Evolutionary conservation across 2,797 vertebrate species (phyloP), one percentile per base, ranked within the genome.

Genomic region (Falco concolor): DNA sequence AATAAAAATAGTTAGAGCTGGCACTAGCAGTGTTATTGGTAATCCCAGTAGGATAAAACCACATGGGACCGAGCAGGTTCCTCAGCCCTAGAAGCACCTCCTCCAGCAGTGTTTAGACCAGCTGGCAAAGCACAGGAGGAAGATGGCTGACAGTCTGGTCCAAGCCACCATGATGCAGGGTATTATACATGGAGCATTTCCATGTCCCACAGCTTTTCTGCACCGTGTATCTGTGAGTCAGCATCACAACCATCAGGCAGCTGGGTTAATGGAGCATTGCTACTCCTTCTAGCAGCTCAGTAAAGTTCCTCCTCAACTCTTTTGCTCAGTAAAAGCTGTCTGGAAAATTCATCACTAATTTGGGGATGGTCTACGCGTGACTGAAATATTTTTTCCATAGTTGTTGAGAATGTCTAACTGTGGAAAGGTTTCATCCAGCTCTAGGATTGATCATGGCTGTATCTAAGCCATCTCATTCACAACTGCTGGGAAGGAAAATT

Each of bases 391-490:
- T 89, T 63, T 81, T 52, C 50, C 13, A 13, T 13, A 64, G 36
- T 1, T 45, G 17, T 36, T 59, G 76, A 59, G 25, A 84, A 89
- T 8, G 42, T 68, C 24, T 76, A 44, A 52, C 20, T 79, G 23
- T 67, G 45, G 52, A 70, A 87, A 69, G 28, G 21, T 64, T 89
- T 84, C 38, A 54, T 27, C 22, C 38, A 59, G 36, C 38, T 81
- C 54, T 32, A 65, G 50, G 21, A 4, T 21, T 2, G 3, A 67
- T 13, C 0, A 0, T 73, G 68, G 68, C n/a, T 77, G 8, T 45
- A 36, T 28, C 38, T 87, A 84, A 86, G 53, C 40, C 40, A 42
- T 42, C 36, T 63, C 15, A 42, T 44, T 90, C 18, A 28, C 57
- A 60, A 22, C 73, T 60, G 40, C 21, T 61, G 54, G n/a, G 52